These are phyloP conservation scores for Melanaphis sacchari DNA, from an alignment of 1,140 invertebrate species.

Conservation along the genomic window DNA sequence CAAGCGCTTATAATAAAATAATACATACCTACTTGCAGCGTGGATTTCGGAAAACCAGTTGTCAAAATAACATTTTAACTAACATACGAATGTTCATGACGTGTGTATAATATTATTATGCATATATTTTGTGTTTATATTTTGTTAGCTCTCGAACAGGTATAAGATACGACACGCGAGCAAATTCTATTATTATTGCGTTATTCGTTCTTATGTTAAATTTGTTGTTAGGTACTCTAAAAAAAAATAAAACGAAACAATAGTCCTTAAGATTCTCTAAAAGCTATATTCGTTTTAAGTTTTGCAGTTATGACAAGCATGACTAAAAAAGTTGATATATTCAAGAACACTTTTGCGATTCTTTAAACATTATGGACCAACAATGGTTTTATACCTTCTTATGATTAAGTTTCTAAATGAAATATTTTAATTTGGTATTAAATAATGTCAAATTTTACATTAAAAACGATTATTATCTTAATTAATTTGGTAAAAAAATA, in stretches of 20 bases:
- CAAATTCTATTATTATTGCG: background rate
- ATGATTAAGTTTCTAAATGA: background rate
- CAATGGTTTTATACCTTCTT: background rate
- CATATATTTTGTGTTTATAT: background rate
- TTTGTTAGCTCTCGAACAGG: no score
- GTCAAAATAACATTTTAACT: background rate
- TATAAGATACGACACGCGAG: no score
- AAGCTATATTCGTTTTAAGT: background rate
- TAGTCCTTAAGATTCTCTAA: background rate
- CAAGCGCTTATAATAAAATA: background rate
- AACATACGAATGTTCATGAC: background rate
- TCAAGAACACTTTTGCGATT: no score
- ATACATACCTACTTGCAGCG: background rate
- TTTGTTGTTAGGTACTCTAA: background rate
- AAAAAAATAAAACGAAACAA: background rate
- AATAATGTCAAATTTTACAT: no score
- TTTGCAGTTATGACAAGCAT: background rate
- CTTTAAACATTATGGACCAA: background rate
- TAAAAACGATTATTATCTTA: background rate
- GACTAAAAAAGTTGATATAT: no score
- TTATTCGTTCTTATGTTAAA: background rate
- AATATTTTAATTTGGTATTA: no score
- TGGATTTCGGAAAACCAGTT: background rate
- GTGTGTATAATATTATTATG: background rate
- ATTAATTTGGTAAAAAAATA: background rate